These are phyloP conservation scores for Strongylocentrotus purpuratus DNA, from an alignment of 35 echinoderm and acorn worm species.

Conservation along the genomic window DNA sequence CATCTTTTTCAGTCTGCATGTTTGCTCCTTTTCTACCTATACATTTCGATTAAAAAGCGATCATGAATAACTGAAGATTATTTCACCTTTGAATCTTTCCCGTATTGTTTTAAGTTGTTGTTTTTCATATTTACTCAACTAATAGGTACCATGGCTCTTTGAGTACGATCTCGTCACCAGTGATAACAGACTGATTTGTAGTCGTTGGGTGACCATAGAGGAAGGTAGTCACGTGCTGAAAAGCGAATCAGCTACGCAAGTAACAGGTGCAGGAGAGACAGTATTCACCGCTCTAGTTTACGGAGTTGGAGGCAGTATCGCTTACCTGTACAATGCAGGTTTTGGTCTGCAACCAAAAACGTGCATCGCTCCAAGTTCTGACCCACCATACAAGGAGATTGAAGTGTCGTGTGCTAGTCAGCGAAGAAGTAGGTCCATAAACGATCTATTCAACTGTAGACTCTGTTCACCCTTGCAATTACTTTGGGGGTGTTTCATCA, in stretches of 20 bases:
- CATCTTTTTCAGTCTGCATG: too few relatives aligned
- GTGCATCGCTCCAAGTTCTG: background rate
- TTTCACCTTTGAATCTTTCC: too few relatives aligned
- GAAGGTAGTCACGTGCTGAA: background rate
- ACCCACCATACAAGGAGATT: background rate
- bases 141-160: background rate
- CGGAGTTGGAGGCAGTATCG: background rate
- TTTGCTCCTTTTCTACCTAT: too few relatives aligned
- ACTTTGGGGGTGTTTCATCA: too few relatives aligned
- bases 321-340: slow-evolving; percentile 34
- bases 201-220: background rate
- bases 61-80: too few relatives aligned
- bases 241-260: background rate
- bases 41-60: too few relatives aligned
- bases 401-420: background rate
- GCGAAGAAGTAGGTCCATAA: background rate
- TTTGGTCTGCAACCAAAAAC: background rate
- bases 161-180: background rate
- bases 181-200: background rate
- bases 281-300: background rate
- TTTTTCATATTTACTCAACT: background rate
- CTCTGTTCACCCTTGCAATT: too few relatives aligned
- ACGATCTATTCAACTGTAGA: background rate
- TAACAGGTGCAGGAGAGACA: background rate
- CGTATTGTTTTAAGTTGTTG: too few relatives aligned